Conservation (phyloP, 2,797 vertebrate species). For the Jordanella pulchra region DNA sequence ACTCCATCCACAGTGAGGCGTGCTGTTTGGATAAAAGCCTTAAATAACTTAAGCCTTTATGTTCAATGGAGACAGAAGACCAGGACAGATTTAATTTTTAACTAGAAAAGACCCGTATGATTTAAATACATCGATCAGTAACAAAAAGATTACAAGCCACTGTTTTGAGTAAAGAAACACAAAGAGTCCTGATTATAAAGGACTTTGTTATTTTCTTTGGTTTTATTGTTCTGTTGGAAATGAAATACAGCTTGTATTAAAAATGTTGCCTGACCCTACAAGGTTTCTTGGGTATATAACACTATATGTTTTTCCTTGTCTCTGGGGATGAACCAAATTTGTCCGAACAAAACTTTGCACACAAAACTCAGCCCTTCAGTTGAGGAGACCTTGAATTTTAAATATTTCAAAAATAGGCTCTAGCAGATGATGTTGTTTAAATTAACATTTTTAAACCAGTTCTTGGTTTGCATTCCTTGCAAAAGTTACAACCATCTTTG, state of each 20-base stretch:
- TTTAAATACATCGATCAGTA: conserved; percentile 27
- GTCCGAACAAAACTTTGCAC: neutral
- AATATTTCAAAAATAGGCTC: neutral
- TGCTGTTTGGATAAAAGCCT: conserved; percentile 71
- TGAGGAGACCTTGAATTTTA: neutral
- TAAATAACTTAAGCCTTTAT: conserved; percentile 48
- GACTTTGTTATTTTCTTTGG: neutral
- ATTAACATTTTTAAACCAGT: neutral
- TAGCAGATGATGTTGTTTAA: neutral
- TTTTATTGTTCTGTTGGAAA: neutral
- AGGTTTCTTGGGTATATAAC: neutral
- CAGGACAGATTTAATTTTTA: conserved; percentile 31
- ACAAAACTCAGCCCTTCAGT: neutral
- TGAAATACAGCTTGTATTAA: neutral
- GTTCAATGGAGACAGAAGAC: conserved; percentile 40
- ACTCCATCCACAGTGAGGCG: conserved; percentile 71
- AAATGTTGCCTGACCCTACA: neutral
- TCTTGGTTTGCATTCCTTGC: neutral
- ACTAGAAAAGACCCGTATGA: conserved; percentile 60
- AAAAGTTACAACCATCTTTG: neutral
- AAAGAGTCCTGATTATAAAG: neutral
- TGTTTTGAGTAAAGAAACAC: neutral
- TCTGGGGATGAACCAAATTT: neutral
- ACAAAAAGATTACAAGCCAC: neutral
- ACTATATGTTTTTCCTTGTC: neutral